A percentile compares a stretch with the other conserved stretches of the same genome.
These are phyloP conservation scores for Caenorhabditis becei DNA, from an alignment of 2,888 invertebrate genomes.

Conservation along the genomic window DNA sequence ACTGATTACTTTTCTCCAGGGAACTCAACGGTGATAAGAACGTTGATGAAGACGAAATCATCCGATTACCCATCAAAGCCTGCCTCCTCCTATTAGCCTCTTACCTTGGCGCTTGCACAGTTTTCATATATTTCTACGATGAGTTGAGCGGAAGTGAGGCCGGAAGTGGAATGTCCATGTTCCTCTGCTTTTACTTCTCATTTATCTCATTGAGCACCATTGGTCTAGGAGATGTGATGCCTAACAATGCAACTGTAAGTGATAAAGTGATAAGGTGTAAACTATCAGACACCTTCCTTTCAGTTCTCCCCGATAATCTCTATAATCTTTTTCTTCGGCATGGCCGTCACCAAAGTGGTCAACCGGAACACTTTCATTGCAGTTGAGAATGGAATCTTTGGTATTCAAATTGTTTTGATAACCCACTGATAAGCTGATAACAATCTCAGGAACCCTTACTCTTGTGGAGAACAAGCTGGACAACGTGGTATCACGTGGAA, in stretches of 20 bases:
- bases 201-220: conserved; percentile 72
- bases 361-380: conserved; percentile 71
- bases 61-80: conserved; percentile 54
- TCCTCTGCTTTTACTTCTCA: conserved; percentile 69
- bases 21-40: conserved; percentile 20
- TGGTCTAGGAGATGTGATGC: conserved; percentile 75
- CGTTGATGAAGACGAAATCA: conserved; percentile 57
- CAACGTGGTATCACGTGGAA: not conserved
- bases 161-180: conserved; percentile 44
- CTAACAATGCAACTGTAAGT: conserved; percentile 71
- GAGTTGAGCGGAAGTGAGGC: conserved; percentile 52
- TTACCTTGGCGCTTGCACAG: conserved; percentile 56
- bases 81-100: conserved; percentile 43
- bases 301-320: conserved; percentile 64
- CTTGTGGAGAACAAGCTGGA: not conserved
- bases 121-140: conserved; percentile 65
- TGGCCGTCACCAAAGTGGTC: conserved; percentile 72
- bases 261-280: not conserved
- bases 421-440: conserved; percentile 23
- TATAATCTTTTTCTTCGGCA: conserved; percentile 70
- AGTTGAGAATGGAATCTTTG: conserved; percentile 71
- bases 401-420: conserved; percentile 56
- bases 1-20: conserved; percentile 53
- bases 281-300: not conserved
- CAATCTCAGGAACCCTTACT: conserved; percentile 25